These are phyloP conservation scores for Theropithecus gelada DNA, from an alignment of 2,113 vertebrate genomes.

Conservation along the genomic window DNA sequence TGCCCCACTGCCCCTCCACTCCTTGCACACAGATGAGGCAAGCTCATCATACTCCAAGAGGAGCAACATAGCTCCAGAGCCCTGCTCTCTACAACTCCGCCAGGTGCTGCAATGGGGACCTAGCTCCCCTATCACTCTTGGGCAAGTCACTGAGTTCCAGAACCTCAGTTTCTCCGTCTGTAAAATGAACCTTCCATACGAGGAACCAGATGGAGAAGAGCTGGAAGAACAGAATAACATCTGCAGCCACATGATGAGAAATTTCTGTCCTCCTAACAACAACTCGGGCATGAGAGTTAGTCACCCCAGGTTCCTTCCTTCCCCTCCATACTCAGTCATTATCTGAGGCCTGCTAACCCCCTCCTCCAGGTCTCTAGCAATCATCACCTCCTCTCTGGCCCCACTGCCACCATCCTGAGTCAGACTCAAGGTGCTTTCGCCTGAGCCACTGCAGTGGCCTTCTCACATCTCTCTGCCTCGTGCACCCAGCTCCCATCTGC, in stretches of 20 bases:
- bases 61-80: neutral
- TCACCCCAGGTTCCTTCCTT: neutral
- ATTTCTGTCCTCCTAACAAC: neutral
- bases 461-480: neutral
- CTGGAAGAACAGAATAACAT: neutral
- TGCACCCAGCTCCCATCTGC: too few species aligned
- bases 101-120: neutral
- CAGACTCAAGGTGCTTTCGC: neutral
- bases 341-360: neutral
- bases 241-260: rapidly evolving
- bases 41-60: neutral
- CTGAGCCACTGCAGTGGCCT: neutral
- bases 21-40: neutral
- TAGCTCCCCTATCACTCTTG: neutral
- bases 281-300: neutral
- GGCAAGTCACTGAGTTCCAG: neutral
- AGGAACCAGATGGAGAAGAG: neutral
- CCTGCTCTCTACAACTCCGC: neutral
- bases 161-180: conserved; percentile 19
- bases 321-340: rapidly evolving
- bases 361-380: too few species aligned
- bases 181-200: neutral
- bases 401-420: neutral
- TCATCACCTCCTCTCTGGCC: neutral
- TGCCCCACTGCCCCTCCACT: rapidly evolving